These are phyloP conservation scores for Ormyrus nitidulus DNA, from an alignment of 2,888 invertebrate species.

Conservation along the genomic window DNA sequence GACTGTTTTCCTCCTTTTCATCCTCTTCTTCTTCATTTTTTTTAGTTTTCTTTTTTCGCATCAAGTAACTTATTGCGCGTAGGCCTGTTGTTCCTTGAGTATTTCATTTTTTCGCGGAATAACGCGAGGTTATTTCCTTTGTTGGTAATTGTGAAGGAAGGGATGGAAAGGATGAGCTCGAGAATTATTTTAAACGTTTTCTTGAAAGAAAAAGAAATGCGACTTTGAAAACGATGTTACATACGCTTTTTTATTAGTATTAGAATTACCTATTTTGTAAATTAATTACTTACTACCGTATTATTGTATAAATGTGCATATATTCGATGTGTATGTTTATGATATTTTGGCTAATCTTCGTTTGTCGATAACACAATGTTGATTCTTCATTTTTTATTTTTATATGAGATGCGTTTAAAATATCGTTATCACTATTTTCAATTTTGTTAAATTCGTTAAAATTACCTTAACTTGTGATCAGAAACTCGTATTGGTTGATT, in stretches of 20 bases:
- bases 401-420: not conserved
- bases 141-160: not conserved
- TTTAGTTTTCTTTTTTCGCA: not conserved
- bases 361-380: not conserved
- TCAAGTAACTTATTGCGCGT: slow-evolving; percentile 12
- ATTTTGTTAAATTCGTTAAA: not conserved
- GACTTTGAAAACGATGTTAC: slow-evolving; percentile 11
- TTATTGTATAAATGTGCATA: slow-evolving; percentile 26
- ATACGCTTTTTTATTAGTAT: slow-evolving; percentile 8
- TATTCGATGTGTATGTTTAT: slow-evolving; percentile 25
- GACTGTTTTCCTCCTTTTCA: not conserved
- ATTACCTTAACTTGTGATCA: too few species aligned
- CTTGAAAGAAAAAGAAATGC: not conserved
- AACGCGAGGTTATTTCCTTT: not conserved
- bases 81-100: slow-evolving; percentile 1
- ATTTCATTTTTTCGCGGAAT: slow-evolving; percentile 1
- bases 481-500: too few species aligned
- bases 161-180: not conserved
- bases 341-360: not conserved
- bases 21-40: slow-evolving; percentile 6
- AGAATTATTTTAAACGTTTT: not conserved
- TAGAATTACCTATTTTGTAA: slow-evolving; percentile 21
- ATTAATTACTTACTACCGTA: slow-evolving; percentile 12
- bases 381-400: slow-evolving; percentile 22
- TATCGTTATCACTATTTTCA: not conserved